These are phyloP conservation scores for Nothura maculosa DNA, from an alignment of 2,797 vertebrate genomes.

Conservation along the genomic window DNA sequence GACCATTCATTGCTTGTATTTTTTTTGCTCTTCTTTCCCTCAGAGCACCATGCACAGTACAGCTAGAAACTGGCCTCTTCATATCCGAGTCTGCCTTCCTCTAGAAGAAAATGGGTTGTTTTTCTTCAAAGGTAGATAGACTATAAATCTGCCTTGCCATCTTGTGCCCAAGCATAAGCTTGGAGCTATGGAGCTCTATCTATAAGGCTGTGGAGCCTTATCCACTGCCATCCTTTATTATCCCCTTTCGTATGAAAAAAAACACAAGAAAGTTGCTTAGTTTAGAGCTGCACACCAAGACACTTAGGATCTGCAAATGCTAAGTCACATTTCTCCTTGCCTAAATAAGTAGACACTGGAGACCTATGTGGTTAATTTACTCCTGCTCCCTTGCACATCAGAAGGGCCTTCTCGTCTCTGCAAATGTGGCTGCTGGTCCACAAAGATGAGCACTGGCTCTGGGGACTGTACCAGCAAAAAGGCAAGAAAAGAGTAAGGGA, in stretches of 20 bases:
- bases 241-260: neutral
- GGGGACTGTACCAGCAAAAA: neutral
- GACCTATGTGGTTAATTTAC: neutral
- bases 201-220: neutral
- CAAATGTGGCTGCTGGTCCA: neutral
- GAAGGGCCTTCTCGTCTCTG: neutral
- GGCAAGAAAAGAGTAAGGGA: neutral
- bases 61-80: neutral
- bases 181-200: neutral
- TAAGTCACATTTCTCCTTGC: neutral
- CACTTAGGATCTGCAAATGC: neutral
- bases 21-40: neutral
- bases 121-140: neutral
- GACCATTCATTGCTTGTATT: neutral
- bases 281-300: neutral
- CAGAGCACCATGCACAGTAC: neutral
- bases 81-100: neutral
- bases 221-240: neutral
- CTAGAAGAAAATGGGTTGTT: neutral
- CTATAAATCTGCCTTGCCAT: neutral
- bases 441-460: accelerated
- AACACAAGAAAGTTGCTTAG: neutral
- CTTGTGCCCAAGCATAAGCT: neutral
- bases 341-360: neutral
- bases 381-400: neutral